A percentile compares a stretch with the other conserved stretches of the same genome.
Evolutionary conservation across 2,113 vertebrate genomes (phyloP).

Genomic region (Electrona antarctica): DNA sequence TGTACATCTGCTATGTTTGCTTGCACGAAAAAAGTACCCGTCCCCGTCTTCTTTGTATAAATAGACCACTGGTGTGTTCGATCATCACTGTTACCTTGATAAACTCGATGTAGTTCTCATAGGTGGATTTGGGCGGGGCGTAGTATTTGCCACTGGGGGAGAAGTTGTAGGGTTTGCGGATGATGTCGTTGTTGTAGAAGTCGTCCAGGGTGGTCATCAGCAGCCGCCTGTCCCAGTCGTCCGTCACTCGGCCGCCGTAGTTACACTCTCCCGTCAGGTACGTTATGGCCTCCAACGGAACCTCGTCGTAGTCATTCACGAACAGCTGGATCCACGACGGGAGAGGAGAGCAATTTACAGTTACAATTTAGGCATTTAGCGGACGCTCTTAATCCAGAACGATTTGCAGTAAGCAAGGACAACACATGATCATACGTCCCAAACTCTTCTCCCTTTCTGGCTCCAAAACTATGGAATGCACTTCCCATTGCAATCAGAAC

Average conservation of each 20-base stretch:
- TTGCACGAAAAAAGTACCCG: too few relatives aligned
- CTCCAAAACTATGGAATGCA: not conserved
- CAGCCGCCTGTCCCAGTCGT: conserved; percentile 96
- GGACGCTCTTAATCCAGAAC: too few relatives aligned
- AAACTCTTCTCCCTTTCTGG: too few relatives aligned
- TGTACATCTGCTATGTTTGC: too few relatives aligned
- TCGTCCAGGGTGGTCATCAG: conserved; percentile 91
- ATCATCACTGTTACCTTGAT: conserved; percentile 96
- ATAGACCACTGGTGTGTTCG: conserved; percentile 5
- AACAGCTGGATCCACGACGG: conserved; percentile 81
- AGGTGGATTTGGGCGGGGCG: conserved; percentile 86
- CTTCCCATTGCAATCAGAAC: too few relatives aligned
- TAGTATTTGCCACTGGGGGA: conserved; percentile 92
- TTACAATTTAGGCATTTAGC: not conserved
- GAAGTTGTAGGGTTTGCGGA: conserved; percentile 85
- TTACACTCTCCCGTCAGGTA: conserved; percentile 98
- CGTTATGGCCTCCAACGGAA: conserved; percentile 93
- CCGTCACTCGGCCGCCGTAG: conserved; percentile 95
- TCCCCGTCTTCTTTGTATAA: not conserved
- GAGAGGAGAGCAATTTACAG: not conserved
- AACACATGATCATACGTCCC: not conserved
- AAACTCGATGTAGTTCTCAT: conserved; percentile 91
- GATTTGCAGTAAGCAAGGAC: too few relatives aligned
- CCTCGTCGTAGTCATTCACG: conserved; percentile 88
- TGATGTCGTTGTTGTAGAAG: conserved; percentile 87